Evolutionary conservation across 2,113 vertebrate species (phyloP).

Genomic region (Sarotherodon lohbergeri): DNA sequence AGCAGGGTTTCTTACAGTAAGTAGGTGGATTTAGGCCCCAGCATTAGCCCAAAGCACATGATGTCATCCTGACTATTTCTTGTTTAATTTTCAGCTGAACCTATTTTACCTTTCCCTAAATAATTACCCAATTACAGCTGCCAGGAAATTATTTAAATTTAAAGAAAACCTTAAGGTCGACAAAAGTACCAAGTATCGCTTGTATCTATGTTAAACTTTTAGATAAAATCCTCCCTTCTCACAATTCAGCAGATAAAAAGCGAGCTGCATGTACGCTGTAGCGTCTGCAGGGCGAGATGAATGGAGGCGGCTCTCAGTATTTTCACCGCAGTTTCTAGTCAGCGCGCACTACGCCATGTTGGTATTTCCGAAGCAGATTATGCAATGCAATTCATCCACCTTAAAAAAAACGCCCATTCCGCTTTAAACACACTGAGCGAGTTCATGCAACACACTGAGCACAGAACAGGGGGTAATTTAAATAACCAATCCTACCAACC

Average conservation of each 20-base stretch:
- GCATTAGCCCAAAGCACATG: conserved; percentile 58
- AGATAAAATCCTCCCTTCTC: not conserved
- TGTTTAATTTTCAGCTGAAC: conserved; percentile 13
- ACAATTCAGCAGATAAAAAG: conserved; percentile 13
- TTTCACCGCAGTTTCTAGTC: conserved; percentile 68
- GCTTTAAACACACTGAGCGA: conserved; percentile 19
- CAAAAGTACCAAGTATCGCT: not conserved
- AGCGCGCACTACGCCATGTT: conserved; percentile 70
- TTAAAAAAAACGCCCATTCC: conserved; percentile 26
- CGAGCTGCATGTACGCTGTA: conserved; percentile 30
- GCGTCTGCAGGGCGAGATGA: conserved; percentile 60
- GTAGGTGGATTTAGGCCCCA: conserved; percentile 63
- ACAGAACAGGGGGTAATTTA: not conserved
- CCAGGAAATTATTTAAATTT: not conserved
- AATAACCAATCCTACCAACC: not conserved
- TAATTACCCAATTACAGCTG: not conserved
- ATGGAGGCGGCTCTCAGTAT: conserved; percentile 56
- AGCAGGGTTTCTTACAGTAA: conserved; percentile 48
- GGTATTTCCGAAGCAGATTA: conserved; percentile 72
- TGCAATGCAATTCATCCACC: conserved; percentile 63
- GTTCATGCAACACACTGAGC: not conserved
- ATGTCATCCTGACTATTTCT: conserved; percentile 49
- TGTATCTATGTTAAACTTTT: not conserved
- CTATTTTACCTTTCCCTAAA: not conserved
- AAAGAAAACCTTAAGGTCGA: not conserved